A percentile compares a stretch with the other conserved stretches of the same genome.
These are phyloP conservation scores for Drosophila sproati DNA, from an alignment of 1,140 invertebrate genomes.

Conservation along the genomic window DNA sequence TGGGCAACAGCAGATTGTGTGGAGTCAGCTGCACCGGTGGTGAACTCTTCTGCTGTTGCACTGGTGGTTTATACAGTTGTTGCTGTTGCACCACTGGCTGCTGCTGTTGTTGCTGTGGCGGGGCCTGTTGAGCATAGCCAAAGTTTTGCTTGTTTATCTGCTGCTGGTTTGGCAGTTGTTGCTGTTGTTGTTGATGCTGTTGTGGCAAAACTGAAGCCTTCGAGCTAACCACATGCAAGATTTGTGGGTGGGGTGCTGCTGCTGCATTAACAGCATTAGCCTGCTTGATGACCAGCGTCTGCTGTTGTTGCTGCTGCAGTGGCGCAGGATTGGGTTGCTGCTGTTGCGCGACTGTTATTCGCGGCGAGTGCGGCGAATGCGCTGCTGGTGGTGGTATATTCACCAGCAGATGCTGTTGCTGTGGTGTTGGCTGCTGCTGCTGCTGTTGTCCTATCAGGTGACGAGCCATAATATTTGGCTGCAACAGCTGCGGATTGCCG, in stretches of 20 bases:
- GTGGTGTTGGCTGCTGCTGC: slow-evolving; percentile 56
- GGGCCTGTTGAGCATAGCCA: slow-evolving; percentile 51
- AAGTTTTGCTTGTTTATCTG: slow-evolving; percentile 57
- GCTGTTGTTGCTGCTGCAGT: slow-evolving; percentile 53
- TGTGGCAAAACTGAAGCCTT: slow-evolving; percentile 68
- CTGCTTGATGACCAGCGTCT: slow-evolving; percentile 80
- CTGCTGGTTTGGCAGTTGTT: slow-evolving; percentile 24
- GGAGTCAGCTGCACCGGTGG: slow-evolving; percentile 55
- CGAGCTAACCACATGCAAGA: slow-evolving; percentile 78
- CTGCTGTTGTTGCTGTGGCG: slow-evolving; percentile 51
- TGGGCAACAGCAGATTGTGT: slow-evolving; percentile 53
- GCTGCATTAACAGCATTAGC: slow-evolving; percentile 36
- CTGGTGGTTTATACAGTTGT: slow-evolving; percentile 55
- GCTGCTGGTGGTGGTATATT: slow-evolving; percentile 70
- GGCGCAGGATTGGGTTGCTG: slow-evolving; percentile 16
- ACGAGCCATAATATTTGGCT: slow-evolving; percentile 70
- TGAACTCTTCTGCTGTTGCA: slow-evolving; percentile 56
- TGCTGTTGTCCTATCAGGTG: slow-evolving; percentile 56
- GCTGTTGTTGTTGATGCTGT: slow-evolving; percentile 51
- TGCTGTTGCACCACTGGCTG: slow-evolving; percentile 36
- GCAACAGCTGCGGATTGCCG: slow-evolving; percentile 58
- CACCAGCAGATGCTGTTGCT: slow-evolving; percentile 66
- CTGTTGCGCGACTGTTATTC: slow-evolving; percentile 48
- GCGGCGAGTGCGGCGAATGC: slow-evolving; percentile 69
- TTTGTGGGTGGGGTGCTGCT: slow-evolving; percentile 53